Evolutionary conservation across 2,888 invertebrate species (phyloP).

Genomic region (Drosophila gaucha): DNA sequence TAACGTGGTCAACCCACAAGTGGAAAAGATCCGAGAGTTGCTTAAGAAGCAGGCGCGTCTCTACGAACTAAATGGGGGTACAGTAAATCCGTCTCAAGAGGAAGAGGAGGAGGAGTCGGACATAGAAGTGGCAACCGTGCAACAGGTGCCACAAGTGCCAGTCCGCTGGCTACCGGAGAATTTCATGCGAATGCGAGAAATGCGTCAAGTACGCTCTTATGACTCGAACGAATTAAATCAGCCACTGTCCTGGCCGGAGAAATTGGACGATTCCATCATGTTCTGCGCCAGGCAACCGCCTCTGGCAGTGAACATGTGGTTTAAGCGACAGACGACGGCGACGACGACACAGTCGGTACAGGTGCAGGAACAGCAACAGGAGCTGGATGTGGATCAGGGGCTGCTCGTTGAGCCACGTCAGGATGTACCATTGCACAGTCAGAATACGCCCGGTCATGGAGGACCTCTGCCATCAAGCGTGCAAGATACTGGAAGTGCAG

Average conservation of each 20-base stretch:
- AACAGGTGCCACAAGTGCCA: neutral
- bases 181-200: conserved; percentile 18
- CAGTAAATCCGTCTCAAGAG: neutral
- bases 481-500: conserved; percentile 12
- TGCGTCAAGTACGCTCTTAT: neutral
- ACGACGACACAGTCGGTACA: neutral
- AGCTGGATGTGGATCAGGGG: neutral
- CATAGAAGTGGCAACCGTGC: neutral
- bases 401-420: conserved; percentile 23
- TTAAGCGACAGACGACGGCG: no score
- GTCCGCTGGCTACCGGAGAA: conserved; percentile 14
- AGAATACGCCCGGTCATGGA: conserved; percentile 19
- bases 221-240: neutral
- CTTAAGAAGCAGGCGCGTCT: neutral
- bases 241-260: conserved; percentile 26
- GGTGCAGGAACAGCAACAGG: neutral
- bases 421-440: conserved; percentile 8
- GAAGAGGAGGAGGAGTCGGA: neutral
- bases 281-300: neutral
- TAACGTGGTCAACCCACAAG: neutral
- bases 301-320: neutral
- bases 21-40: neutral
- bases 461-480: conserved; percentile 5
- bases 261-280: conserved; percentile 12
- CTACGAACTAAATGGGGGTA: conserved; percentile 1